These are phyloP conservation scores for Notarius lentiginosus DNA, from an alignment of 2,113 vertebrate species.

Conservation along the genomic window DNA sequence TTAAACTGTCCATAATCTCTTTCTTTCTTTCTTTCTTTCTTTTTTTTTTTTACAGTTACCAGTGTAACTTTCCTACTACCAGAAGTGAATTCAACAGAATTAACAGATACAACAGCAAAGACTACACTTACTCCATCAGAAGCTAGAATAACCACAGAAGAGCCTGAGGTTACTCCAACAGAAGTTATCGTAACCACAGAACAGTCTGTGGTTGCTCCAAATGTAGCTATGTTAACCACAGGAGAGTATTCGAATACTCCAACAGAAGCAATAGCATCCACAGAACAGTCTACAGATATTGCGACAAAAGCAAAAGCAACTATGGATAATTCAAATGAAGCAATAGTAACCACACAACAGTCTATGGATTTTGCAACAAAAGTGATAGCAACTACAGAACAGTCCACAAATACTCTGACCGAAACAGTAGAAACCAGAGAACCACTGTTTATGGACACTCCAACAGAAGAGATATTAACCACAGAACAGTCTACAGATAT, in stretches of 20 bases:
- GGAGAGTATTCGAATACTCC: not conserved
- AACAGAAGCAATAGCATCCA: not conserved
- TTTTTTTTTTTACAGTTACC: constrained; percentile 17
- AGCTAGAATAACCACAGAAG: not conserved
- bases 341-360: not conserved
- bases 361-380: not conserved
- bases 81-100: not conserved
- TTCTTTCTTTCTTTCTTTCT: not conserved
- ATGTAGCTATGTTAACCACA: not conserved
- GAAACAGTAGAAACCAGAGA: not conserved
- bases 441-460: too few relatives aligned
- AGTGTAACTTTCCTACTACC: not conserved
- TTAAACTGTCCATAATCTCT: not conserved
- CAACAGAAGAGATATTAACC: not conserved
- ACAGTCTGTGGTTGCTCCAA: not conserved
- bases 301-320: not conserved
- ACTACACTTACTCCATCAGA: not conserved
- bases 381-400: not conserved
- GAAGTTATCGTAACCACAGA: not conserved
- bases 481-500: too few relatives aligned
- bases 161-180: not conserved
- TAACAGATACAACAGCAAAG: not conserved
- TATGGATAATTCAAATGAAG: not conserved
- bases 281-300: not conserved
- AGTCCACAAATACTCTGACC: not conserved